These are phyloP conservation scores for Coccyzus lansbergi DNA, from an alignment of 2,797 vertebrate genomes.

Conservation along the genomic window DNA sequence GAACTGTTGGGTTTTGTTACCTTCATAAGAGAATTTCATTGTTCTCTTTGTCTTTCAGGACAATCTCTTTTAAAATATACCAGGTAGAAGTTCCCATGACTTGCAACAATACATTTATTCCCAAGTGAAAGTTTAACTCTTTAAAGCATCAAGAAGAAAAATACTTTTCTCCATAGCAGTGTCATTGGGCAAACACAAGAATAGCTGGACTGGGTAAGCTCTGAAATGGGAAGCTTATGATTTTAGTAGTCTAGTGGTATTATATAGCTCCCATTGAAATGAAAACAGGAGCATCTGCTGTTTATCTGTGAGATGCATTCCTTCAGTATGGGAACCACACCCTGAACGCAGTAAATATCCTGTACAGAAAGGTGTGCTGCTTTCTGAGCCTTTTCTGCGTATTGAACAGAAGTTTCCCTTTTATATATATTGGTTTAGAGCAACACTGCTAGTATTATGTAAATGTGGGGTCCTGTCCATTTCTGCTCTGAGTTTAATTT, in stretches of 20 bases:
- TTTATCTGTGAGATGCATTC: background rate
- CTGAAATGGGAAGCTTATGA: background rate
- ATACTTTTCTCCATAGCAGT: background rate
- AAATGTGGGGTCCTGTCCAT: background rate
- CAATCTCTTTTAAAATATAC: slow-evolving; percentile 14
- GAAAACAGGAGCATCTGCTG: background rate
- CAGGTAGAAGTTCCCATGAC: background rate
- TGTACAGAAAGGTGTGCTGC: background rate
- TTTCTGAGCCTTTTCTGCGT: background rate
- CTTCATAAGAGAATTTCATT: background rate
- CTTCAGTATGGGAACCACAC: background rate
- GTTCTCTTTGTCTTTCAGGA: background rate
- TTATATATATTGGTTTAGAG: background rate
- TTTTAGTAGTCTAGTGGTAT: background rate
- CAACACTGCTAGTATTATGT: background rate
- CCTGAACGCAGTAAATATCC: background rate
- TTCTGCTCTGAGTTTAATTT: background rate
- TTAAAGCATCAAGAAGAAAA: background rate
- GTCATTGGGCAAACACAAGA: background rate
- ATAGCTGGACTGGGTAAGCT: background rate
- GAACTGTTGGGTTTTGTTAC: background rate
- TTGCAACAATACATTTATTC: background rate
- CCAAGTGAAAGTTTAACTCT: background rate
- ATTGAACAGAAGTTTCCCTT: background rate
- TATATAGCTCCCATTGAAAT: background rate